Percentiles rank a stretch among this genome's conserved stretches.
These are phyloP conservation scores for Geococcyx californianus DNA, from an alignment of 2,113 vertebrate species.

Conservation along the genomic window DNA sequence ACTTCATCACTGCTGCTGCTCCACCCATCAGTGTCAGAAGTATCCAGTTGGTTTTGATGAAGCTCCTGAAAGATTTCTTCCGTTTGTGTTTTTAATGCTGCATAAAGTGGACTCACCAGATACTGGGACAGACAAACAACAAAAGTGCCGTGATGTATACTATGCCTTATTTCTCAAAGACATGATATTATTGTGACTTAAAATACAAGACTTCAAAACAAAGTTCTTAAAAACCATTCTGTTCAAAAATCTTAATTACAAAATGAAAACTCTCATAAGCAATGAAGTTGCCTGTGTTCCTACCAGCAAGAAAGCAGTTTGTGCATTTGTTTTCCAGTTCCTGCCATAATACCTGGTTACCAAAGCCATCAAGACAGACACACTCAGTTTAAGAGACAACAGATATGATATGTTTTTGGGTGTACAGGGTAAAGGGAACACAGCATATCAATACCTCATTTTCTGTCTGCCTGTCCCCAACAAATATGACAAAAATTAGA, in stretches of 20 bases:
- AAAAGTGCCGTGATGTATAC: not conserved
- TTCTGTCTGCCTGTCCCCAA: not conserved
- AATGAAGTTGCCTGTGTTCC: not conserved
- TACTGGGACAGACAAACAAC: slow-evolving; percentile 74
- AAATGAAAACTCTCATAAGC: not conserved
- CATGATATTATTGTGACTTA: not conserved
- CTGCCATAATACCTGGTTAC: not conserved
- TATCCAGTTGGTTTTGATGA: slow-evolving; percentile 33
- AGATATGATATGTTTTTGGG: not conserved
- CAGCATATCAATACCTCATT: not conserved
- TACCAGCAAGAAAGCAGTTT: not conserved
- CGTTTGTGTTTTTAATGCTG: slow-evolving; percentile 80
- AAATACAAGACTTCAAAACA: not conserved
- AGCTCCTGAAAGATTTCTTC: slow-evolving; percentile 69
- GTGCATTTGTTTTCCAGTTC: not conserved
- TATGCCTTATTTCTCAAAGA: not conserved
- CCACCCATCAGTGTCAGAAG: slow-evolving; percentile 56
- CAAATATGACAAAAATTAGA: not conserved
- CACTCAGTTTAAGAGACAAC: not conserved
- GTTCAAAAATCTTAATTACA: not conserved
- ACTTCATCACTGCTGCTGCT: slow-evolving; percentile 70
- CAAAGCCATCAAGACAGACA: not conserved
- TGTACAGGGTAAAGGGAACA: not conserved
- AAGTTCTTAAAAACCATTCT: not conserved
- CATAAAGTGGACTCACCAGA: slow-evolving; percentile 83